Conservation (phyloP, 2,888 invertebrate species). For the Ectemnius cavifrons region DNA sequence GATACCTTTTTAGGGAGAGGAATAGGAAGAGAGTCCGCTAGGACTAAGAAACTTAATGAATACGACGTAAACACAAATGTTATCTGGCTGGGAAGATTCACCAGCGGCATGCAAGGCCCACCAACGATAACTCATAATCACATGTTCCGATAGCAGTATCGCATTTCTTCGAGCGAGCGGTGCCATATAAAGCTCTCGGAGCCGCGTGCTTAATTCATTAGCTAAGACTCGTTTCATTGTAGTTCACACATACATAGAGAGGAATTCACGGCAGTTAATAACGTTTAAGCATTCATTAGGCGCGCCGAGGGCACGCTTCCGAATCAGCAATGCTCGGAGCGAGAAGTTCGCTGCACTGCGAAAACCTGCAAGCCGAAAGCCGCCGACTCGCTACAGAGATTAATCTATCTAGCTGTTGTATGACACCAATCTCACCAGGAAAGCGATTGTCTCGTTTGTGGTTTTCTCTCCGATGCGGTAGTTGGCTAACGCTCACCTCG, state of each 20-base stretch:
- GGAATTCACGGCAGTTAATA: too few relatives aligned
- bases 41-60: neutral
- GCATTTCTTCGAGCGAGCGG: neutral
- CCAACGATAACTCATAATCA: neutral
- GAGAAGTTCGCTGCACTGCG: too few relatives aligned
- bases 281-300: too few relatives aligned
- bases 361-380: too few relatives aligned
- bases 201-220: neutral
- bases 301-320: too few relatives aligned
- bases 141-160: neutral
- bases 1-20: too few relatives aligned
- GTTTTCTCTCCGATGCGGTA: conserved; percentile 51
- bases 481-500: conserved; percentile 48
- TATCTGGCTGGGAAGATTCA: neutral
- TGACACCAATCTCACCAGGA: conserved; percentile 42
- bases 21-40: too few relatives aligned
- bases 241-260: too few relatives aligned
- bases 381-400: neutral
- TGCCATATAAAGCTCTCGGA: neutral
- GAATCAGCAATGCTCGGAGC: too few relatives aligned
- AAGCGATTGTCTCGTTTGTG: conserved; percentile 54
- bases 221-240: too few relatives aligned
- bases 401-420: conserved; percentile 51
- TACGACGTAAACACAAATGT: conserved; percentile 4
- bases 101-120: neutral